phyloP scores from a whole-genome alignment of 2,113 vertebrate genomes.

The Aphyosemion australe region DNA sequence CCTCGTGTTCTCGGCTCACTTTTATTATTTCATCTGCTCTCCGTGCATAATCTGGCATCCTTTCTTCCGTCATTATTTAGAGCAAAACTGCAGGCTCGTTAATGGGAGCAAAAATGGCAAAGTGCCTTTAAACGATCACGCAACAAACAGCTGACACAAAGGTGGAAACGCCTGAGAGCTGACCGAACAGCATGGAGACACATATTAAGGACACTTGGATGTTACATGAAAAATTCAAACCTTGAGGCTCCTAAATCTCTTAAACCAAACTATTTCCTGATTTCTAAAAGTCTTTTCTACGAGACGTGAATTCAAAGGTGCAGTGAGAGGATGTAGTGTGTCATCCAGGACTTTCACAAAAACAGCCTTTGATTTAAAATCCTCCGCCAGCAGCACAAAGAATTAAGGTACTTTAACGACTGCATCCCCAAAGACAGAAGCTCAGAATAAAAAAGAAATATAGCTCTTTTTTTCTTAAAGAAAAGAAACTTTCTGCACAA shows the following conservation, averaged over 20 bases:
- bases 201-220: conserved; percentile 8
- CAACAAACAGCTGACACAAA: not conserved
- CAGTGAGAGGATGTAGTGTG: conserved; percentile 44
- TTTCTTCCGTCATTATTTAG: conserved; percentile 24
- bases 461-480: not conserved
- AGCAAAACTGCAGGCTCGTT: conserved; percentile 27
- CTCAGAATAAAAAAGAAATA: conserved; percentile 4
- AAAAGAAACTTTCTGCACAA: not conserved
- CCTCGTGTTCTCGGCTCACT: conserved; percentile 35
- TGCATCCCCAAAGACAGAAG: conserved; percentile 9
- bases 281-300: conserved; percentile 32
- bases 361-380: conserved; percentile 48
- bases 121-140: conserved; percentile 6
- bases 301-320: conserved; percentile 46
- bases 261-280: conserved; percentile 27
- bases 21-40: conserved; percentile 37
- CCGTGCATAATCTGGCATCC: conserved; percentile 19
- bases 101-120: not conserved
- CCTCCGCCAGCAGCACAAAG: conserved; percentile 27
- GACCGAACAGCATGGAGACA: conserved; percentile 1
- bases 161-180: not conserved
- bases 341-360: conserved; percentile 52
- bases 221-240: conserved; percentile 11
- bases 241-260: conserved; percentile 22
- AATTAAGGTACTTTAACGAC: conserved; percentile 31